Base-by-base conservation (phyloP, 1,140 invertebrate species). In the Camponotus pennsylvanicus region DNA sequence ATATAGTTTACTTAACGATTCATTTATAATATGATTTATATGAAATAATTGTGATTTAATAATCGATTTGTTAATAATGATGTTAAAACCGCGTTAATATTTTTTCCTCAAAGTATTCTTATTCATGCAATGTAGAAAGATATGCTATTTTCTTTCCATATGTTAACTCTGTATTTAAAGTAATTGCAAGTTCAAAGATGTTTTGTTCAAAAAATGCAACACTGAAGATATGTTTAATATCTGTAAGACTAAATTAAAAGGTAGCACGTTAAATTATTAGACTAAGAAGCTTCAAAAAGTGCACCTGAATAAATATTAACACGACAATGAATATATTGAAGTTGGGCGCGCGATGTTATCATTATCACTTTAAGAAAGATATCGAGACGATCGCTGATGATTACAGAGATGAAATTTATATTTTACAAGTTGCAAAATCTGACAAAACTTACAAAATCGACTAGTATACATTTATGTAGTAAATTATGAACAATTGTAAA, bases 261-360 rank as follows among this genome's bases (percentile, higher is more conserved):
- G 86, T 93, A 93, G 90, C 92, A 93, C 85, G 4, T 52, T 93
- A 92, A 88, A 88, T 64, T 64, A 40, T 89, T 57, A 67, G 83
- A 63, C 15, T 78, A 88, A 32, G 15, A 34, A 89, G 80, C 66
- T 91, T 80, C n/a, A 59, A 61, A 52, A 89, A 85, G 18, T 63
- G 86, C 88, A 92, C 88, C 88, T 88, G 66, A 6, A 27, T 32
- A 77, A 64, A 61, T 59, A 40, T 73, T 55, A 11, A 0, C 34
- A 57, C n/a, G 40, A 11, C 6, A 69, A 45, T 57, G 52, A n/a
- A 75, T 27, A 27, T 59, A 61, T 37, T 67, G 63, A 84, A 73
- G 83, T 88, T 64, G 63, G 64, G 45, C 79, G 69, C 86, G 76
- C 84, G 67, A n/a, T 66, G 63, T 89, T 86, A 73, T 67, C 2